Base-by-base conservation (phyloP, 37 sponge, comb jelly and placozoan species). In the Ianthella basta region DNA sequence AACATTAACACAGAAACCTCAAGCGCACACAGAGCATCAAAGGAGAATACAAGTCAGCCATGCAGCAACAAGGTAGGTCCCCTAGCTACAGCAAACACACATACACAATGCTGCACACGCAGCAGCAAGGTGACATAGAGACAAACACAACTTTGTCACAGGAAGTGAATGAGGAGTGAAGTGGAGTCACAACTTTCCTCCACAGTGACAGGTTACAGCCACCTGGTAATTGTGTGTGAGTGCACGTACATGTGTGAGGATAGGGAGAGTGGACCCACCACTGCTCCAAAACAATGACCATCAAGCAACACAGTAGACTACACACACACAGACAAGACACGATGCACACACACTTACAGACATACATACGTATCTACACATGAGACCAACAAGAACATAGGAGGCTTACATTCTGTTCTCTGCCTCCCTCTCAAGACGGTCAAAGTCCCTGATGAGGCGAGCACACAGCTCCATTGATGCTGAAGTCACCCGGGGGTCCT, bases 361-460 rank as follows among this genome's bases (percentile, higher is more conserved):
- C 14, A 12, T 23, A 72, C 36, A 14, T 36, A 36, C 74, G 37
- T 72, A 20, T 36, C 25, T 15, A 14, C 74, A 29, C 33, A 34
- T 23, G 38, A 8, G 23, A 14, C 74, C 35, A 32, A 2, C 37
- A 72, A 3, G 5, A 32, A 72, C 74, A 72, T n/a, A 25, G 64
- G 4, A 61, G 6, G 56, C 82, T 37, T 55, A 87, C 85, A 55
- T 24, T 50, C 75, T 82, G 27, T 86, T 67, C 23, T 80, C 65
- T 53, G 55, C 12, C 34, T 88, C 92, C 25, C 88, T 65, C 5
- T 29, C 78, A 39, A 19, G 78, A 14, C 78, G 25, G 64, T 92
- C 89, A 80, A 92, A 92, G 69, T 79, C 41, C 3, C 33, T 65
- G 24, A 92, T 78, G 19, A 92, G 87, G 16, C 35, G 65, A 18